These are phyloP conservation scores for Tiphia femorata DNA, from an alignment of 2,888 invertebrate genomes.

Conservation along the genomic window DNA sequence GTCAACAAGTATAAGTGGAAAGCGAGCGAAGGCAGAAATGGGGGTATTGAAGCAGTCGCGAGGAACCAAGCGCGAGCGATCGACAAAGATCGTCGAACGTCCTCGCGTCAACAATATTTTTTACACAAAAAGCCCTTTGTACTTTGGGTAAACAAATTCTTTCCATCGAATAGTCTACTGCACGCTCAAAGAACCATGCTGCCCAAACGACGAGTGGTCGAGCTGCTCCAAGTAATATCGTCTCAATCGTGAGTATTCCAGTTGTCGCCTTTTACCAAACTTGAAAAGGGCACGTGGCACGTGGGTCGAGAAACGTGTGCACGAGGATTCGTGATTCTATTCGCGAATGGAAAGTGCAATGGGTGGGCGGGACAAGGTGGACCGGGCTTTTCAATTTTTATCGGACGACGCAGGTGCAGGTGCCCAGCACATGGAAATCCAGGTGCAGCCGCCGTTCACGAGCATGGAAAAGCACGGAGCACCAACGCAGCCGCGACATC, in stretches of 20 bases:
- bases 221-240: conserved; percentile 76
- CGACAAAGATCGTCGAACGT: not conserved
- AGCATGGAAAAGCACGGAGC: conserved; percentile 49
- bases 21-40: conserved; percentile 7
- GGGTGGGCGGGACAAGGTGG: no score
- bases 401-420: conserved; percentile 81
- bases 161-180: not conserved
- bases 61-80: conserved; percentile 11
- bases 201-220: conserved; percentile 74
- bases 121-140: no score
- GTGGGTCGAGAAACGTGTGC: no score
- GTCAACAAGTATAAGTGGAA: conserved; percentile 16
- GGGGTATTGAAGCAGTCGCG: conserved; percentile 10
- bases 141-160: conserved; percentile 1
- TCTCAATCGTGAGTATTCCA: conserved; percentile 76
- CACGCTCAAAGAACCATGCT: conserved; percentile 63
- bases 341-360: no score
- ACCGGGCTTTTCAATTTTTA: no score
- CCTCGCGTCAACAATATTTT: not conserved
- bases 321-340: no score
- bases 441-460: conserved; percentile 70
- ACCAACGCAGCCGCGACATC: conserved; percentile 70
- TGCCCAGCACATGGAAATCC: conserved; percentile 83
- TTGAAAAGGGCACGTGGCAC: no score
- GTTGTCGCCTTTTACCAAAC: no score